phyloP scores from a whole-genome alignment of 2,888 invertebrate species.

The Ectemnius continuus region DNA sequence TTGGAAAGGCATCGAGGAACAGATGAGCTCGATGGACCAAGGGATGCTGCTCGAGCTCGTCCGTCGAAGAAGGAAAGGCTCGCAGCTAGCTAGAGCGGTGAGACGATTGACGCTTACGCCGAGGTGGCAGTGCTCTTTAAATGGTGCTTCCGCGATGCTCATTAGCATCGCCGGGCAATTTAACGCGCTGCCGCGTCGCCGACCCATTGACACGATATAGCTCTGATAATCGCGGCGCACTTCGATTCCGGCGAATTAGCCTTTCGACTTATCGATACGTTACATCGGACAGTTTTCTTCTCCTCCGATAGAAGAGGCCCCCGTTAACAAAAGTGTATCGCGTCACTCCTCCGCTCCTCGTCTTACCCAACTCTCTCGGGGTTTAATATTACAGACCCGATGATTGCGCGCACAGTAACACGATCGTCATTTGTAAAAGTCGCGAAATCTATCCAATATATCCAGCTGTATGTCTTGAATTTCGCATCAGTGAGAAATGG shows the following conservation, averaged over 20 bases:
- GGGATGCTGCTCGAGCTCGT: no score
- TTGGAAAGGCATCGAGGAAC: background rate
- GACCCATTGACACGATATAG: slow-evolving; percentile 2
- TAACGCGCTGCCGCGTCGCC: slow-evolving; percentile 4
- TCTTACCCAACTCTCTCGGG: no score
- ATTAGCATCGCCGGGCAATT: slow-evolving; percentile 13
- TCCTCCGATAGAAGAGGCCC: slow-evolving; percentile 12
- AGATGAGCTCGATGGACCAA: no score
- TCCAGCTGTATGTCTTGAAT: no score
- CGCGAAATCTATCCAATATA: background rate
- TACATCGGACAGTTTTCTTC: slow-evolving; percentile 39
- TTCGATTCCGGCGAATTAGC: slow-evolving; percentile 31
- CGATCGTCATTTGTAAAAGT: slow-evolving; percentile 49
- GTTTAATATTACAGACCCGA: slow-evolving; percentile 55
- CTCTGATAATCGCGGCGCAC: slow-evolving; percentile 17
- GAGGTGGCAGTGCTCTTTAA: background rate
- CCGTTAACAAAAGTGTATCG: no score
- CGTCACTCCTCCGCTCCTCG: no score
- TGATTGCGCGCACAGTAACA: slow-evolving; percentile 53
- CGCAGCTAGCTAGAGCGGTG: no score
- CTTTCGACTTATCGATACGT: slow-evolving; percentile 24
- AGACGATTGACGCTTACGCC: no score
- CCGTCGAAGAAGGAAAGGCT: no score
- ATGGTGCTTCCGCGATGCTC: slow-evolving; percentile 3
- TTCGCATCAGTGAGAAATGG: no score